These are phyloP conservation scores for Coelopa frigida DNA, from an alignment of 1,140 invertebrate species.

Conservation along the genomic window DNA sequence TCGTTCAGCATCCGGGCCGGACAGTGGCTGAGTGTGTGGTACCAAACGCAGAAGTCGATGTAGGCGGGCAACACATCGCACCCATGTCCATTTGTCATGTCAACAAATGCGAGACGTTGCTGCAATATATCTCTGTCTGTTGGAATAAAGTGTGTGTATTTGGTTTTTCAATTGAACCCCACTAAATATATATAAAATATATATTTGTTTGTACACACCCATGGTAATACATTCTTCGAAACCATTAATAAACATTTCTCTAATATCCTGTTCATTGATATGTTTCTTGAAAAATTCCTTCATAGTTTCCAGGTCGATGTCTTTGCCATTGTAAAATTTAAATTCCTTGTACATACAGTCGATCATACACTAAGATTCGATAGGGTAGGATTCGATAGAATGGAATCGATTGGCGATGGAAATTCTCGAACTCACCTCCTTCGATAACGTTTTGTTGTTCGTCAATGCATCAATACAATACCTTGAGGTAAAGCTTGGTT, in stretches of 20 bases:
- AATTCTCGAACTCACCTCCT: neutral
- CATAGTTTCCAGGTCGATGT: neutral
- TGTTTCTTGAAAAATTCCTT: conserved; percentile 2
- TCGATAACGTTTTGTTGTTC: neutral
- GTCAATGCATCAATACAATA: neutral
- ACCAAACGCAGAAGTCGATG: conserved; percentile 4
- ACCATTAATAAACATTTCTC: neutral
- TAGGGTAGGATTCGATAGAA: neutral
- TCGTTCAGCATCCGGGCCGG: neutral
- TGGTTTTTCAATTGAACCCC: too few relatives aligned
- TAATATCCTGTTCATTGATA: neutral
- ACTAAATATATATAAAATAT: neutral
- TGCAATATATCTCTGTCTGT: neutral
- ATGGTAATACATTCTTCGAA: conserved; percentile 4
- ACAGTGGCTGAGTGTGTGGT: conserved; percentile 3
- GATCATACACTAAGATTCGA: neutral
- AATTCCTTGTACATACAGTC: conserved; percentile 5
- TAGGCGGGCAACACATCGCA: conserved; percentile 1
- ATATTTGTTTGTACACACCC: neutral
- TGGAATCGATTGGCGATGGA: neutral
- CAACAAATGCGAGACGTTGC: neutral
- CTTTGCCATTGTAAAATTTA: conserved; percentile 5
- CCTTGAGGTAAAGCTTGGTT: neutral
- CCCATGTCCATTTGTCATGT: neutral
- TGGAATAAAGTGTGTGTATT: neutral